Base-by-base conservation (phyloP, 2,888 invertebrate genomes). In the Drosophila recens region DNA sequence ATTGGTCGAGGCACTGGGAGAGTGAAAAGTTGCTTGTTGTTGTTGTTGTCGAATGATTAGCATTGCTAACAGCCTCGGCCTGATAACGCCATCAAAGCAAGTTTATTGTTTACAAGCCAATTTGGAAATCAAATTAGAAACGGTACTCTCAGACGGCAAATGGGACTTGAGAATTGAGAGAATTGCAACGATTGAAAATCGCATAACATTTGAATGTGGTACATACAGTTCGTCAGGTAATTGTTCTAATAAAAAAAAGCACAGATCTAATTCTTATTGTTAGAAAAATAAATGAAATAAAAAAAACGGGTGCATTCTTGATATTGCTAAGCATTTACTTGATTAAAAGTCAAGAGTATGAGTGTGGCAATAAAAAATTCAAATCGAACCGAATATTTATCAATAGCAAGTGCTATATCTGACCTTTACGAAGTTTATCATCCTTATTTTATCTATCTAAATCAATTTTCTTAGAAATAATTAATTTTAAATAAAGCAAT, bases 81-180 rank as follows among this genome's bases (percentile, higher is more conserved):
- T 63, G 78, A 67, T 77, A 59, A 46, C 38, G 23, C 42, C 51
- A 34, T 17, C 46, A 46, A 64, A 49, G 20, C 34, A 48, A 40
- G 40, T 20, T 40, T 34, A 27, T 51, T 58, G 51, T 56, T 62
- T 46, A 46, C 49, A 63, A 51, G 23, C 9, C 20, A 73, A 27
- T 76, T 76, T 76, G 75, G 69, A 69, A 79, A 79, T 65, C 79
- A 76, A 76, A 74, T 76, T 15, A 65, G 75, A 64, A 76, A 78
- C 75, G 79, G 79, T 78, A 78, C 51, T 72, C 51, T 0, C 15
- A 48, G 72, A 64, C 49, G 40, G 36, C 51, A 45, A 61, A 56
- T 66, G 20, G 27, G 20, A 15, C 49, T 58, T 15, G 20, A 17
- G 10, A 45, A 27, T 27, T 30, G 30, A 5, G 27, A 40, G 34